Base-by-base conservation (phyloP, 2,797 vertebrate genomes). In the Scolopax bukidnonensis region DNA sequence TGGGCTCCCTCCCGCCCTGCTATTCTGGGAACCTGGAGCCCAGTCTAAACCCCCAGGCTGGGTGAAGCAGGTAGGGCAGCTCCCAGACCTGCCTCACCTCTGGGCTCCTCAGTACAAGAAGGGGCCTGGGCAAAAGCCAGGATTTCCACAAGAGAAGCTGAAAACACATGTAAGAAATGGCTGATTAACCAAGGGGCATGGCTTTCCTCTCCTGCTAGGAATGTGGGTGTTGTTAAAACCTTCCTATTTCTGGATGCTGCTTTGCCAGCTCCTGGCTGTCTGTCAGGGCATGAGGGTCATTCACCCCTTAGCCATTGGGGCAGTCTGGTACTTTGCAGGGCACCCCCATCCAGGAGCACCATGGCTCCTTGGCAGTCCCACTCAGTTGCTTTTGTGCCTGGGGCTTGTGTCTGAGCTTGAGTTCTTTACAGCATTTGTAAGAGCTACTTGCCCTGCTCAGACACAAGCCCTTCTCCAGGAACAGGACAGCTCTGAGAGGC, bases 21-120 rank as follows among this genome's bases (percentile, higher is more conserved):
- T 96, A 92, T 97, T 97, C 96, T 97, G 94, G 97, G 97, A 97
- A 47, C n/a, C 36, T 65, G 81, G 87, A 94, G 47, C 57, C 76
- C 27, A 5, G 4, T 92, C 59, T 80, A 36, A 96, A 32, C 64
- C 36, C 53, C 84, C 59, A n/a, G 68, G 24, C 77, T 82, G 69
- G 43, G 43, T 56, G 54, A 40, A 84, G 69, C 71, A 92, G 95
- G 91, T 95, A 94, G 53, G 43, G 51, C 76, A 89, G 45, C 53
- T 79, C 43, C 30, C 27, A 41, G 43, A 54, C 16, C 18, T 1
- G 6, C 16, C 16, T 40, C 18, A 68, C 20, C 56, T 71, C 16
- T 13, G 70, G 19, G 19, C 80, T 74, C 28, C 57, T 79, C 9
- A 15, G n/a, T 45, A 60, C 57, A 68, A 45, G 50, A 69, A 45